A percentile compares a stretch with the other conserved stretches of the same genome.
Conservation (phyloP, 2,888 invertebrate species). For the Drosophila emarginata region DNA sequence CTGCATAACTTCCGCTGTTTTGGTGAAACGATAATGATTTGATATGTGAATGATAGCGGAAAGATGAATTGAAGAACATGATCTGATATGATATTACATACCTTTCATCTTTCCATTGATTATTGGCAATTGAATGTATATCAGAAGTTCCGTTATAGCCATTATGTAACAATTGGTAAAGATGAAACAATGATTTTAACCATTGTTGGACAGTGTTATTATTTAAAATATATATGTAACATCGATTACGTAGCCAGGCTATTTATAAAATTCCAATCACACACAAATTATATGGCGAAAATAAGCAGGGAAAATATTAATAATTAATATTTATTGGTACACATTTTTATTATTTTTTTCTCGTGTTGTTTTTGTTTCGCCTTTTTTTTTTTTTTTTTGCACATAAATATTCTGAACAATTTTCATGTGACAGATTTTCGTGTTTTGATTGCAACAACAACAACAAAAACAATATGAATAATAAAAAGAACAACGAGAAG, state of each 20-base stretch:
- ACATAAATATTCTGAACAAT: slow-evolving; percentile 61
- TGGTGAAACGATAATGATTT: not conserved
- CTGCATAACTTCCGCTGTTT: not conserved
- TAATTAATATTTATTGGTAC: slow-evolving; percentile 64
- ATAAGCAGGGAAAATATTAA: slow-evolving; percentile 43
- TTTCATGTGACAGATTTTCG: slow-evolving; percentile 62
- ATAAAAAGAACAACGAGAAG: slow-evolving; percentile 27
- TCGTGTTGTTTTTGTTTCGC: slow-evolving; percentile 25
- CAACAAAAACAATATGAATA: slow-evolving; percentile 28
- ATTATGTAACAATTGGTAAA: too few species aligned
- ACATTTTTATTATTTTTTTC: slow-evolving; percentile 28
- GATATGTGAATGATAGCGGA: not conserved
- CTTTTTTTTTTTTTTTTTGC: slow-evolving; percentile 25
- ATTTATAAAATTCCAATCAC: slow-evolving; percentile 61
- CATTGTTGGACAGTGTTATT: slow-evolving; percentile 35
- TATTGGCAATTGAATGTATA: too few species aligned
- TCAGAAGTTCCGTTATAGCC: too few species aligned
- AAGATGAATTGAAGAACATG: not conserved
- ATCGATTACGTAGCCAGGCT: slow-evolving; percentile 66
- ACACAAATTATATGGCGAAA: slow-evolving; percentile 33
- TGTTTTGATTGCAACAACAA: slow-evolving; percentile 49
- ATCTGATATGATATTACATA: not conserved
- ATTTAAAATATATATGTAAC: slow-evolving; percentile 52
- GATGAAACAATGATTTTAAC: not conserved
- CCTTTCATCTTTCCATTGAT: not conserved